Percentiles rank a stretch among this genome's conserved stretches.
phyloP scores from a whole-genome alignment of 2,113 vertebrate genomes.

The Typhlomys cinereus region DNA sequence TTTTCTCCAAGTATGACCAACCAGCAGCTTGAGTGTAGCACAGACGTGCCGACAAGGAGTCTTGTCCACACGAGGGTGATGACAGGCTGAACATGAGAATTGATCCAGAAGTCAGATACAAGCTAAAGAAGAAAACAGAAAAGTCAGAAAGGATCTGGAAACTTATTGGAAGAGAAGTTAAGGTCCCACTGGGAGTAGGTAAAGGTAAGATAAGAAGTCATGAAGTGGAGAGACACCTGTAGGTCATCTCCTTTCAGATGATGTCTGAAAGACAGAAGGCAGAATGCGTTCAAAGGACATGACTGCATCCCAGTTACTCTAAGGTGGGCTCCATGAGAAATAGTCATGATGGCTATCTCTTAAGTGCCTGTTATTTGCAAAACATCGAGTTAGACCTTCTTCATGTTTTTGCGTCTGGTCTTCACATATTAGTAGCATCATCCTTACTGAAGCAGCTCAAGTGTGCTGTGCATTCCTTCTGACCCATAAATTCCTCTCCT shows the following conservation, averaged over 20 bases:
- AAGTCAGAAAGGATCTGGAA: background rate
- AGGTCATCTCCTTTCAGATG: background rate
- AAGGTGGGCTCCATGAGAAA: background rate
- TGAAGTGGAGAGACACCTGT: background rate
- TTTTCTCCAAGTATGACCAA: background rate
- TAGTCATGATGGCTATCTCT: too few relatives aligned
- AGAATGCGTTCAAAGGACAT: accelerated
- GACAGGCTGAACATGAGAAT: background rate
- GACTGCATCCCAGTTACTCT: background rate
- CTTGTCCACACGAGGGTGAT: background rate
- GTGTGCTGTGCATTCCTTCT: background rate
- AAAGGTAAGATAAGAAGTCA: background rate
- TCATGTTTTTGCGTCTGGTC: background rate
- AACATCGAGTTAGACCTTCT: background rate
- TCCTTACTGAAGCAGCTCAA: background rate
- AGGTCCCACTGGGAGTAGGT: background rate
- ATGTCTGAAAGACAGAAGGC: background rate
- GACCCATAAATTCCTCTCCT: background rate
- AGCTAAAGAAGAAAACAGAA: background rate
- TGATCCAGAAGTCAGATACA: background rate
- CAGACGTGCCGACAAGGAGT: background rate
- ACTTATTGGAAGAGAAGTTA: too few relatives aligned
- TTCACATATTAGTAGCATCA: background rate
- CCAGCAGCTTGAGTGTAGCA: background rate
- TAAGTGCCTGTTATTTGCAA: background rate